A percentile compares a stretch with the other conserved stretches of the same genome.
phyloP scores from a whole-genome alignment of 2,888 invertebrate species.

The Epirrita christyi region DNA sequence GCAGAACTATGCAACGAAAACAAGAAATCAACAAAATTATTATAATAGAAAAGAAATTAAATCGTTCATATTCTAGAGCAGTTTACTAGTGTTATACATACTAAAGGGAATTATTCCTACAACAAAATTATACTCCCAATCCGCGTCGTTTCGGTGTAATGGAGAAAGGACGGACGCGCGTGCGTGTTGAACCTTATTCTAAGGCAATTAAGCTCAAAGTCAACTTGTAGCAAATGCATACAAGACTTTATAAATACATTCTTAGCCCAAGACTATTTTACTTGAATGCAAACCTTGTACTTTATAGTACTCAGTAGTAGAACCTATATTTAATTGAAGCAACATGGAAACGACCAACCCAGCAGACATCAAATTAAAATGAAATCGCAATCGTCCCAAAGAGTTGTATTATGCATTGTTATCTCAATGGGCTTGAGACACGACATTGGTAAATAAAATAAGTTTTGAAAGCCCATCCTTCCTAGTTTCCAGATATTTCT shows the following conservation, averaged over 20 bases:
- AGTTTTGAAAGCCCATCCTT: constrained; percentile 21
- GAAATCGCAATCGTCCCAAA: not conserved
- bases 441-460: constrained; percentile 5
- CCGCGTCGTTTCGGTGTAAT: constrained; percentile 46
- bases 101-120: constrained; percentile 77
- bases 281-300: constrained; percentile 19
- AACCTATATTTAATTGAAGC: too few relatives aligned
- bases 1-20: constrained; percentile 20
- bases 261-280: constrained; percentile 3
- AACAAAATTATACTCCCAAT: constrained; percentile 65
- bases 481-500: constrained; percentile 17
- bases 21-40: constrained; percentile 40
- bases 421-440: not conserved
- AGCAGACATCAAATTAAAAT: not conserved
- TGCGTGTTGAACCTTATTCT: constrained; percentile 12
- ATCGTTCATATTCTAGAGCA: constrained; percentile 58
- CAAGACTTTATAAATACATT: constrained; percentile 32
- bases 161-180: constrained; percentile 30
- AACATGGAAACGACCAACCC: not conserved
- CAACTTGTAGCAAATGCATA: constrained; percentile 23
- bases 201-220: constrained; percentile 25
- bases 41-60: constrained; percentile 55
- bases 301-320: constrained; percentile 2
- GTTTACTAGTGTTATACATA: constrained; percentile 68
- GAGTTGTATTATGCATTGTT: not conserved